Evolutionary conservation across 2,888 invertebrate species (phyloP).

Genomic region (Tryphoninae sp.): DNA sequence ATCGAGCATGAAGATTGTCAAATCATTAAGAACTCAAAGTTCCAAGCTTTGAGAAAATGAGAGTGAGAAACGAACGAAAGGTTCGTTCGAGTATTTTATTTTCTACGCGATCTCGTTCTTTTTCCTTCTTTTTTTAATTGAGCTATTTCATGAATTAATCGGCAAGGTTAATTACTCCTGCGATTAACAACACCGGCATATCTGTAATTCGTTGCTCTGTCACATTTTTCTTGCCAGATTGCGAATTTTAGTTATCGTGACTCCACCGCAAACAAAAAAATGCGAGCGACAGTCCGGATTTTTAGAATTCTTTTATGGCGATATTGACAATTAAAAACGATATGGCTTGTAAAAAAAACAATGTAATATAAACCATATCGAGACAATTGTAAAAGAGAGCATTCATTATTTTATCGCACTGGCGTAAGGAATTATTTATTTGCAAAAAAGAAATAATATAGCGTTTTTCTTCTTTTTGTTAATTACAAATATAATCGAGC

Average conservation of each 20-base stretch:
- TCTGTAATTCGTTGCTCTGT: neutral
- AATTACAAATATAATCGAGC: constrained; percentile 28
- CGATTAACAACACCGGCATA: neutral
- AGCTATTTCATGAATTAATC: neutral
- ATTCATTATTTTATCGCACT: constrained; percentile 44
- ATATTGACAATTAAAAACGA: neutral
- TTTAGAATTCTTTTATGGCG: neutral
- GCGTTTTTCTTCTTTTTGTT: constrained; percentile 24
- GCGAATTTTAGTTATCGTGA: neutral
- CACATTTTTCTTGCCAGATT: neutral
- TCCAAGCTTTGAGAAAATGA: constrained; percentile 23
- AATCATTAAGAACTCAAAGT: constrained; percentile 28
- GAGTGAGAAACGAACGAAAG: neutral
- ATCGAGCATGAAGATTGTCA: constrained; percentile 36
- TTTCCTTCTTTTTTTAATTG: neutral
- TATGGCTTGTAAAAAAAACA: neutral
- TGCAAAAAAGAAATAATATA: constrained; percentile 12
- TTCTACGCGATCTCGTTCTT: constrained; percentile 17
- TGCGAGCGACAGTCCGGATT: neutral
- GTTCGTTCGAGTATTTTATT: constrained; percentile 36
- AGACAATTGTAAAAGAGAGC: constrained; percentile 7
- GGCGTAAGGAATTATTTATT: constrained; percentile 44
- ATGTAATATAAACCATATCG: neutral
- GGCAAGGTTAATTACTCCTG: neutral
- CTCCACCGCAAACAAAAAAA: neutral